These are phyloP conservation scores for Epirrhoe alternata DNA, from an alignment of 2,888 invertebrate genomes.

Conservation along the genomic window DNA sequence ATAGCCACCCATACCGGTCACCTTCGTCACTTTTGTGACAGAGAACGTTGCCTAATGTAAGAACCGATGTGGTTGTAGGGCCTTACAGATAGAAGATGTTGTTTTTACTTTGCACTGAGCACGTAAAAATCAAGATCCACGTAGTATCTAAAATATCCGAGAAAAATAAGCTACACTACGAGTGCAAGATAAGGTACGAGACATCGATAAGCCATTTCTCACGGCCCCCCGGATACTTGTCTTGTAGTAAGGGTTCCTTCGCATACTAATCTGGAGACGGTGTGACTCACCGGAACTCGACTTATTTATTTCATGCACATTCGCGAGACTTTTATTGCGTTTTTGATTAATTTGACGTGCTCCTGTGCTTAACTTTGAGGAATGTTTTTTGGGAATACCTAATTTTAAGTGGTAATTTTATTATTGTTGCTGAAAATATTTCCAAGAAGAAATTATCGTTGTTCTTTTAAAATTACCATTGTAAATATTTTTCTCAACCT, in stretches of 20 bases:
- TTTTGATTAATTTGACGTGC: constrained; percentile 29
- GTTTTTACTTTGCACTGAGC: no score
- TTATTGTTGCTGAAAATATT: background rate
- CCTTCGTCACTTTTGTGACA: no score
- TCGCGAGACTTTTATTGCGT: constrained; percentile 25
- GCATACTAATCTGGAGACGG: constrained; percentile 34
- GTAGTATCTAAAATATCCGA: no score
- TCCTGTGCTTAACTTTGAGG: constrained; percentile 22
- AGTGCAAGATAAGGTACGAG: constrained; percentile 5
- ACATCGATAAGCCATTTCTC: constrained; percentile 21
- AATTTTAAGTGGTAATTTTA: background rate
- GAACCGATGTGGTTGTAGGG: no score
- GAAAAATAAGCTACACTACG: no score
- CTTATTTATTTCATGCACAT: constrained; percentile 20
- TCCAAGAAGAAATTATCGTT: background rate
- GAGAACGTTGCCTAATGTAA: no score
- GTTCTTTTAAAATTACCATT: background rate
- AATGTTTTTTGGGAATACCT: background rate
- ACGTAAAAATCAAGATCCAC: no score
- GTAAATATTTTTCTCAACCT: background rate
- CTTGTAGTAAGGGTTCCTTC: constrained; percentile 18
- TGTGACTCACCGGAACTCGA: constrained; percentile 43
- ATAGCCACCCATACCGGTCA: no score
- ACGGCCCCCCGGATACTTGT: constrained; percentile 21
- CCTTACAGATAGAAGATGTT: no score